These are phyloP conservation scores for Drosophila trapezifrons DNA, from an alignment of 1,140 invertebrate genomes.

Conservation along the genomic window DNA sequence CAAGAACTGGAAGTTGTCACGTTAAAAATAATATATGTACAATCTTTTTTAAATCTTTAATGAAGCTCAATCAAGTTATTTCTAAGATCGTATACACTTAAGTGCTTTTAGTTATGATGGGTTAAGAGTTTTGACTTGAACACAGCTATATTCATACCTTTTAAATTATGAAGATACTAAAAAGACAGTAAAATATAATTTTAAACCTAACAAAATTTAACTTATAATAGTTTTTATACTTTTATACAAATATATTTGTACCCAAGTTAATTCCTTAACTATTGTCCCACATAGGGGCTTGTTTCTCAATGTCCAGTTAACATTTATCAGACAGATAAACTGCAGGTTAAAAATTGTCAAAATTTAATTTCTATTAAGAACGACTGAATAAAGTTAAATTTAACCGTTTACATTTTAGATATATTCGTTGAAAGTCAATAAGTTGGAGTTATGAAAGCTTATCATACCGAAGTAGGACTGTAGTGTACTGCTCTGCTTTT, in stretches of 20 bases:
- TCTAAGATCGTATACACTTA: background rate
- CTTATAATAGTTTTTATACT: too few relatives aligned
- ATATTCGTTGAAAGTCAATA: background rate
- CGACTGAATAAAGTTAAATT: too few relatives aligned
- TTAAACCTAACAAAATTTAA: background rate
- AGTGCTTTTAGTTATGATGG: background rate
- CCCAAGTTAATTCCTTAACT: background rate
- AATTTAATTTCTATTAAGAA: background rate
- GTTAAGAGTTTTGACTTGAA: background rate
- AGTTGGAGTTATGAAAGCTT: background rate
- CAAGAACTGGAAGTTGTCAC: background rate
- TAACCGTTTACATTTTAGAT: background rate
- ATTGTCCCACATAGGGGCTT: too few relatives aligned
- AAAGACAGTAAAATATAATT: background rate
- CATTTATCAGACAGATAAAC: background rate
- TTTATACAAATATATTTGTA: too few relatives aligned
- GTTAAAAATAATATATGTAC: too few relatives aligned
- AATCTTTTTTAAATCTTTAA: background rate
- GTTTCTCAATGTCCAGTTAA: background rate
- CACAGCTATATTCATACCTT: background rate
- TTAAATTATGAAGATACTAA: background rate
- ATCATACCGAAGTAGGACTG: slow-evolving; percentile 5
- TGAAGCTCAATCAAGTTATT: background rate
- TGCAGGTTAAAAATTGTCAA: background rate
- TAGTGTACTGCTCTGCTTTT: slow-evolving; percentile 24